Percentiles rank a stretch among this genome's conserved stretches.
Conservation (phyloP, 2,888 invertebrate species). For the Oegoconia quadripuncta region DNA sequence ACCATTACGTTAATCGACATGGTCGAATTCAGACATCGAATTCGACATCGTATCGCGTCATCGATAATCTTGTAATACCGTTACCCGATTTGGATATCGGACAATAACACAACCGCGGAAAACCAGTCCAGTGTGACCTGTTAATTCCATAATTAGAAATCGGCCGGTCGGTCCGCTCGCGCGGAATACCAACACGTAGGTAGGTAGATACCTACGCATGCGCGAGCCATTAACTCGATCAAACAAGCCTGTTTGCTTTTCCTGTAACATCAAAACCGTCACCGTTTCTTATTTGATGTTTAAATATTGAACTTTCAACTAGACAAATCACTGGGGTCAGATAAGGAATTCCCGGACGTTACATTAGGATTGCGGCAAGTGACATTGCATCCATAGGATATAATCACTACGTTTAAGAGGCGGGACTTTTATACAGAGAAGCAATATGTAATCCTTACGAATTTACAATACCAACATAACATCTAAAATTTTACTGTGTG, state of each 20-base stretch:
- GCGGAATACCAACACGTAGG: conserved; percentile 35
- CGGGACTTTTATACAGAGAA: too few relatives aligned
- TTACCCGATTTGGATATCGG: conserved; percentile 18
- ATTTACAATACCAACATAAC: too few relatives aligned
- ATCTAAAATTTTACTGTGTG: too few relatives aligned
- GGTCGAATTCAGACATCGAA: background rate
- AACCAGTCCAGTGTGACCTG: conserved; percentile 18
- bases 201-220: too few relatives aligned
- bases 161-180: conserved; percentile 25
- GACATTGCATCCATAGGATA: conserved; percentile 35
- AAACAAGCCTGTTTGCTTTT: conserved; percentile 24
- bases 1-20: too few relatives aligned
- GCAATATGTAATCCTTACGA: too few relatives aligned
- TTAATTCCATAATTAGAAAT: conserved; percentile 40
- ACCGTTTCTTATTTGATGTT: background rate
- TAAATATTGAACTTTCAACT: background rate
- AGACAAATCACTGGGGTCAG: too few relatives aligned
- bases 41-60: conserved; percentile 4
- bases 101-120: conserved; percentile 20
- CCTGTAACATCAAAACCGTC: conserved; percentile 7
- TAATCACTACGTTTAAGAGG: too few relatives aligned
- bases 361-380: conserved; percentile 3
- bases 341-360: too few relatives aligned
- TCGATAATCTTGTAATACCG: conserved; percentile 17
- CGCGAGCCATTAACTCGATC: conserved; percentile 31